phyloP scores from a whole-genome alignment of 2,113 vertebrate genomes.

The Fregetta grallaria region DNA sequence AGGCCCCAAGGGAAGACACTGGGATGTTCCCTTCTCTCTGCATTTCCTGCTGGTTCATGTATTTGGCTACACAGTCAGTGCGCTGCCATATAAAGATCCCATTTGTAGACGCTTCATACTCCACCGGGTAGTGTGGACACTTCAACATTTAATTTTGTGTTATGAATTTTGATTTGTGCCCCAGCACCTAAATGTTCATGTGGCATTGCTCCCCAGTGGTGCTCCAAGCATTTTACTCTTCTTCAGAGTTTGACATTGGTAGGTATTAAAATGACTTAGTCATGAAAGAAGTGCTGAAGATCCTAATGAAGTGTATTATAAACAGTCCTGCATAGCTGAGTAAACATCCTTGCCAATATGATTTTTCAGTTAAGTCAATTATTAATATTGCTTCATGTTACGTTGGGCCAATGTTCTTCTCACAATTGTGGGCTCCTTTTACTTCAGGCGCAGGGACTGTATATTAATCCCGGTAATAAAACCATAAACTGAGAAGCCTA shows the following conservation, averaged over 20 bases:
- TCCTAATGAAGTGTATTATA: not conserved
- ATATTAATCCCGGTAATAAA: not conserved
- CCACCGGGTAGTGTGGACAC: no score
- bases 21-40: not conserved
- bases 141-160: not conserved
- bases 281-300: not conserved
- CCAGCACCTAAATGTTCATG: not conserved
- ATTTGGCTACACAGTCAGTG: not conserved
- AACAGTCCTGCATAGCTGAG: not conserved
- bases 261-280: not conserved
- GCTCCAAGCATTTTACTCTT: not conserved
- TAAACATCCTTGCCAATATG: not conserved
- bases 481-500: not conserved
- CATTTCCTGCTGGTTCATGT: not conserved
- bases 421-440: not conserved
- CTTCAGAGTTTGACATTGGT: not conserved
- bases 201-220: not conserved
- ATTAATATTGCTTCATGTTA: not conserved
- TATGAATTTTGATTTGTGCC: not conserved
- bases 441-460: not conserved
- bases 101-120: not conserved
- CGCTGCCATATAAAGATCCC: not conserved
- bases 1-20: not conserved
- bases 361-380: not conserved
- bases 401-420: not conserved